These are phyloP conservation scores for Hoplodrina ambigua DNA, from an alignment of 2,888 invertebrate species.

Conservation along the genomic window DNA sequence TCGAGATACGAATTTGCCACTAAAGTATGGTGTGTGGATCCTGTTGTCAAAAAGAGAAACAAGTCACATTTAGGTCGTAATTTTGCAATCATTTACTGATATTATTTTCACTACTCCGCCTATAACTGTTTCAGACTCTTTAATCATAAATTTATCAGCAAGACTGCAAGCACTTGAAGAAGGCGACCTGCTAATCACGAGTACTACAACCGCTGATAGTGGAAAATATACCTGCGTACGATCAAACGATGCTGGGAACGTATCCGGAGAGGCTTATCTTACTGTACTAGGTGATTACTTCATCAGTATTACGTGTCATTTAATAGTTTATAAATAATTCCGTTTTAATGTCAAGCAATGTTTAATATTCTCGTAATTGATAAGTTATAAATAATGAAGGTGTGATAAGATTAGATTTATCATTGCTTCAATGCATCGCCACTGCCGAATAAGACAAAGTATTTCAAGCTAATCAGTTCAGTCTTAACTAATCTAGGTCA, in stretches of 20 bases:
- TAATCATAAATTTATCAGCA: constrained; percentile 90
- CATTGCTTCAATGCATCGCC: constrained; percentile 24
- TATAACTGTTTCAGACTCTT: constrained; percentile 78
- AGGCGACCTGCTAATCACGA: constrained; percentile 96
- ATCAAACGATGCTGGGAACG: constrained; percentile 96
- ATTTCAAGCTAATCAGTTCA: constrained; percentile 13
- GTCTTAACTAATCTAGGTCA: constrained; percentile 32
- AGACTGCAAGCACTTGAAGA: constrained; percentile 96
- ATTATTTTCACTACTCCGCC: background rate
- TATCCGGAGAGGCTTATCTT: constrained; percentile 95
- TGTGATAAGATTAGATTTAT: constrained; percentile 51
- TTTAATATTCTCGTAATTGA: constrained; percentile 37
- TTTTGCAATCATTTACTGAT: constrained; percentile 1
- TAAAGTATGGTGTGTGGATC: background rate
- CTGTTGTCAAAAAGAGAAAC: background rate
- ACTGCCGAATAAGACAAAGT: background rate
- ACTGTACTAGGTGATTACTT: constrained; percentile 93
- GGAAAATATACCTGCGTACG: constrained; percentile 97
- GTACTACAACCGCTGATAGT: constrained; percentile 95
- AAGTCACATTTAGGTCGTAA: background rate
- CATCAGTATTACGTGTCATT: constrained; percentile 18
- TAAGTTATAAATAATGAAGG: constrained; percentile 28
- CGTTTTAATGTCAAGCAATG: background rate
- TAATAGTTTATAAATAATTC: constrained; percentile 16
- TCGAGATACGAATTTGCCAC: background rate